Evolutionary conservation across 2,113 vertebrate species (phyloP), one percentile per base, ranked within the genome.

Genomic region (Myanophis thanlyinensis): DNA sequence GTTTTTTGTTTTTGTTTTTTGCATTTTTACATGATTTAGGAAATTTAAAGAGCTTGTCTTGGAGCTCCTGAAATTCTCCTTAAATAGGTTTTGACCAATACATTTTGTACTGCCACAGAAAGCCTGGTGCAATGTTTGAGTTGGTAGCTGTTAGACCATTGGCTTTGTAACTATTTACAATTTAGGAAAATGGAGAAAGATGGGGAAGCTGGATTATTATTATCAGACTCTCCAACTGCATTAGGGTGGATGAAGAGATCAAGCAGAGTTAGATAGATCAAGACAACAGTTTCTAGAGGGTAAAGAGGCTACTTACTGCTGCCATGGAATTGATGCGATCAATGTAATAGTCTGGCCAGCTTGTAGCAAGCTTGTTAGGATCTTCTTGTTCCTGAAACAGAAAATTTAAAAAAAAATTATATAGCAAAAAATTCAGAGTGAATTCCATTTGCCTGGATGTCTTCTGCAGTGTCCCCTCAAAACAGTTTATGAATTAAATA

Each of bases 301-400:
- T 54, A 56, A 53, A 73, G 12, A n/a, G 0, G 59, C 73, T 92
- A 98, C 99, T 99, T 97, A 99, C 99, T 90, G 99, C 98, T 93
- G 99, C 99, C 99, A 99, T 99, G 97, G 98, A 99, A 97, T 99
- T 99, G 97, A 99, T 99, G 88, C 98, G 99, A 95, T 99, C 99
- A 0, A 99, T 99, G 96, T 99, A 99, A 97, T 99, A 99, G 96
- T 99, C 99, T 0, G 99, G 99, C 99, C 99, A 99, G 97, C 99
- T 99, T 97, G 99, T 99, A 23, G 99, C 99, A 96, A 99, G 97
- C 89, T 99, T 99, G 97, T 99, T 99, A 95, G 99, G 99, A 95
- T 99, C 99, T 96, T 99, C 99, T 97, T 99, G 99, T 92, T 99
- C 99, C 99, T 99, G 97, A 94, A 97, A 98, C 1, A 92, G 30